Evolutionary conservation across 2,888 invertebrate species (phyloP).

Genomic region (Himalopsyche tibetana): DNA sequence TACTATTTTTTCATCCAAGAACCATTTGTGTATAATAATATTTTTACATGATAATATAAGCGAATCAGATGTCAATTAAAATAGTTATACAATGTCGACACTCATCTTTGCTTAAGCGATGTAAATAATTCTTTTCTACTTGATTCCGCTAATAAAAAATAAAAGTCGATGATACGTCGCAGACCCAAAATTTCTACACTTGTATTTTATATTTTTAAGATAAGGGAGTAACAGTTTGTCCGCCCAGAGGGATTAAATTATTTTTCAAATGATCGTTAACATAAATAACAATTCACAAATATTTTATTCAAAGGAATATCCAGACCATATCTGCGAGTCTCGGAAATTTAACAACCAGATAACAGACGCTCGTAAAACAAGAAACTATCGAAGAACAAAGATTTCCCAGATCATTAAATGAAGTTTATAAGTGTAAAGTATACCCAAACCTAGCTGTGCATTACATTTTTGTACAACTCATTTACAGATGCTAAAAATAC

Average conservation of each 20-base stretch:
- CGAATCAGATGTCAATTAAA: too few species aligned
- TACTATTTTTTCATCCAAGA: too few species aligned
- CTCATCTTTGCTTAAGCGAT: background rate
- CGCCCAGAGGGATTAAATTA: conserved; percentile 20
- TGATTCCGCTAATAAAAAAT: conserved; percentile 57
- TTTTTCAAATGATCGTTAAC: conserved; percentile 39
- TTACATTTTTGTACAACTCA: too few species aligned
- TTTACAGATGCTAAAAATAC: too few species aligned
- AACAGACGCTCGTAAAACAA: conserved; percentile 31
- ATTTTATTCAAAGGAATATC: conserved; percentile 14
- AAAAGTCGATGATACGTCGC: conserved; percentile 52
- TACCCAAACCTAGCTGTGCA: too few species aligned
- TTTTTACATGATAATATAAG: too few species aligned
- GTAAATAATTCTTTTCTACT: conserved; percentile 44
- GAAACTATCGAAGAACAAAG: conserved; percentile 30
- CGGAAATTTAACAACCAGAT: conserved; percentile 21
- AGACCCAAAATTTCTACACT: conserved; percentile 56
- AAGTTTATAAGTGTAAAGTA: background rate
- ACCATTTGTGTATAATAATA: too few species aligned
- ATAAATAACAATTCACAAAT: conserved; percentile 35
- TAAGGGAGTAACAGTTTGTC: conserved; percentile 48
- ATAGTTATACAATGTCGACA: too few species aligned
- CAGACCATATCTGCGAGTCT: conserved; percentile 11
- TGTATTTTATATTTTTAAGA: conserved; percentile 59
- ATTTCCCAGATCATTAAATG: conserved; percentile 32